Evolutionary conservation across 2,113 vertebrate species (phyloP).

Genomic region (Verasper variegatus): DNA sequence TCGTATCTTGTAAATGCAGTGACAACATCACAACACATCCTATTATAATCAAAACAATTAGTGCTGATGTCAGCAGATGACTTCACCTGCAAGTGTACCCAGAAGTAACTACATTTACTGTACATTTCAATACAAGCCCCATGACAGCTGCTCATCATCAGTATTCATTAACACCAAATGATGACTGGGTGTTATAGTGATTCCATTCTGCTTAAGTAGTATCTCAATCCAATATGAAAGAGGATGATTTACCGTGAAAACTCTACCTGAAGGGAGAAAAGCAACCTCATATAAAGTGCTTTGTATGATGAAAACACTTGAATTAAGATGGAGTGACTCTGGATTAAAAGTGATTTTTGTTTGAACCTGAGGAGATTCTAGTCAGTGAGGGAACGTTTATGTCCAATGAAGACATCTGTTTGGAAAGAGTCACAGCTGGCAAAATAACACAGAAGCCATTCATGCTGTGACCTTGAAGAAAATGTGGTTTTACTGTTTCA

Average conservation of each 20-base stretch:
- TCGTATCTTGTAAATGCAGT: background rate
- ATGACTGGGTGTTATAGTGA: background rate
- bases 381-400: constrained; percentile 21
- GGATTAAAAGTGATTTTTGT: constrained; percentile 25
- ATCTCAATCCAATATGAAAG: background rate
- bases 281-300: background rate
- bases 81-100: too few species aligned
- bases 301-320: constrained; percentile 5
- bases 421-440: constrained; percentile 38
- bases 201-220: background rate
- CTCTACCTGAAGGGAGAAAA: background rate
- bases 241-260: background rate
- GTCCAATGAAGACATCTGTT: constrained; percentile 61
- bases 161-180: background rate
- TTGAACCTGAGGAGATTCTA: constrained; percentile 6
- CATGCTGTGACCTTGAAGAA: constrained; percentile 42
- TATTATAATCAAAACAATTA: background rate
- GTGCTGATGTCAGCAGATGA: background rate
- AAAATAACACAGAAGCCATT: constrained; percentile 49
- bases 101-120: background rate
- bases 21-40: background rate
- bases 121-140: background rate
- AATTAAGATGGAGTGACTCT: background rate
- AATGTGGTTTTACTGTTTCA: constrained; percentile 36
- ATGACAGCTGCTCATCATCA: background rate